Evolutionary conservation across 2,113 vertebrate genomes (phyloP).

Genomic region (Sphaerodactylus townsendi): DNA sequence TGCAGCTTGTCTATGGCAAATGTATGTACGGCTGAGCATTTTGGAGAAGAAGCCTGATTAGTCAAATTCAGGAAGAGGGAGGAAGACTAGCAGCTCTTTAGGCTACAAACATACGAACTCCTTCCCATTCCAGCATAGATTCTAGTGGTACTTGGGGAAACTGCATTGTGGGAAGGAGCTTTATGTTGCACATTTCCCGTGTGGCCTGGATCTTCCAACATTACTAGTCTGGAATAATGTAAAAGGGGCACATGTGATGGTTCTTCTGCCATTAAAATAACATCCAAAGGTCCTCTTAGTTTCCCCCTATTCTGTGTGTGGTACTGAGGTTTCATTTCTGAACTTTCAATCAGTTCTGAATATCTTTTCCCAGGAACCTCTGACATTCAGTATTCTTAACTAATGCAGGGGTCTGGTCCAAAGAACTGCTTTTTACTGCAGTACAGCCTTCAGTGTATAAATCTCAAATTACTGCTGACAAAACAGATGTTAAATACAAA

Average conservation of each 20-base stretch:
- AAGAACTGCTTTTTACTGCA: slow-evolving; percentile 50
- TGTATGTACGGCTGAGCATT: too few relatives aligned
- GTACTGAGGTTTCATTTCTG: neutral
- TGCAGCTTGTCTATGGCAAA: too few relatives aligned
- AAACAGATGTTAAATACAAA: slow-evolving; percentile 56
- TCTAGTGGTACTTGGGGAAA: too few relatives aligned
- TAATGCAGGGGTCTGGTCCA: slow-evolving; percentile 46
- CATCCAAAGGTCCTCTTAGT: neutral
- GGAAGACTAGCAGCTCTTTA: too few relatives aligned
- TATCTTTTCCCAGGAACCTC: neutral
- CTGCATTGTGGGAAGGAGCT: too few relatives aligned
- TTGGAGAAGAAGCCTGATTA: too few relatives aligned
- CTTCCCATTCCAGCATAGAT: too few relatives aligned
- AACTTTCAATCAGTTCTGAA: neutral
- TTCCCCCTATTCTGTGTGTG: neutral
- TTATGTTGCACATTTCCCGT: too few relatives aligned
- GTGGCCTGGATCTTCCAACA: too few relatives aligned
- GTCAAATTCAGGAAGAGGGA: too few relatives aligned
- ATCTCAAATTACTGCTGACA: slow-evolving; percentile 64
- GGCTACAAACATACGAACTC: too few relatives aligned
- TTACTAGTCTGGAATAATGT: too few relatives aligned
- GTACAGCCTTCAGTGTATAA: slow-evolving; percentile 43
- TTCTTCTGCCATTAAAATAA: neutral
- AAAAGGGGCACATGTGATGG: neutral
- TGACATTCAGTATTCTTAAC: slow-evolving; percentile 45